These are phyloP conservation scores for Mormyrus proboscirostris DNA, from an alignment of 2,797 vertebrate genomes.

Conservation along the genomic window DNA sequence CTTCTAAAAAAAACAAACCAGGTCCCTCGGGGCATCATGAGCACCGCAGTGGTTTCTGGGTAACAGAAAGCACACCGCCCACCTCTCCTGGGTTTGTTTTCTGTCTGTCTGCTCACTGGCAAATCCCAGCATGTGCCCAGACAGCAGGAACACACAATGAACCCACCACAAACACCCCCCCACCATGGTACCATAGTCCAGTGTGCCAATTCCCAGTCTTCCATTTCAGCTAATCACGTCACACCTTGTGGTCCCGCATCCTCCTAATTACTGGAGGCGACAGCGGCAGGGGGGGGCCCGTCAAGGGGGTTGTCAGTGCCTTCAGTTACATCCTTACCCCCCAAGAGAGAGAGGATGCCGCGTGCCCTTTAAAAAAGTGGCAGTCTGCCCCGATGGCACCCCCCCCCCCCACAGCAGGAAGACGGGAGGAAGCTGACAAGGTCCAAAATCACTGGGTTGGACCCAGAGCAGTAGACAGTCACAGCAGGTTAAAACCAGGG, in stretches of 20 bases:
- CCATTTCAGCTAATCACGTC: neutral
- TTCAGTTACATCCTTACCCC: neutral
- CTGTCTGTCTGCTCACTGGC: constrained; percentile 19
- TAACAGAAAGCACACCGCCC: neutral
- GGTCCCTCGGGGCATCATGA: neutral
- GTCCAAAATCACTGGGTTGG: neutral
- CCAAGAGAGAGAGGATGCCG: neutral
- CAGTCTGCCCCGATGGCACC: neutral
- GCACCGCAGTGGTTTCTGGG: neutral
- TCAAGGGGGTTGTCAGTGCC: neutral
- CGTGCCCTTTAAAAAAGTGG: neutral
- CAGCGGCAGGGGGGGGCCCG: too few relatives aligned
- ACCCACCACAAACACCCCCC: neutral
- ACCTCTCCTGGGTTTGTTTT: neutral
- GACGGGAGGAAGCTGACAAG: neutral
- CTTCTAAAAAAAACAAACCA: neutral
- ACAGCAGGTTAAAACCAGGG: neutral
- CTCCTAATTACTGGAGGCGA: neutral
- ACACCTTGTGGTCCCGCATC: neutral
- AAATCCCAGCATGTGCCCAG: neutral
- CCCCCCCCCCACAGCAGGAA: neutral
- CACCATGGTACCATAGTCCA: neutral
- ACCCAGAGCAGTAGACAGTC: neutral
- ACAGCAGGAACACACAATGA: neutral
- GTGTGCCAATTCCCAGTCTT: neutral